These are phyloP conservation scores for Proisotoma minuta DNA, from an alignment of 2,888 invertebrate species.

Conservation along the genomic window DNA sequence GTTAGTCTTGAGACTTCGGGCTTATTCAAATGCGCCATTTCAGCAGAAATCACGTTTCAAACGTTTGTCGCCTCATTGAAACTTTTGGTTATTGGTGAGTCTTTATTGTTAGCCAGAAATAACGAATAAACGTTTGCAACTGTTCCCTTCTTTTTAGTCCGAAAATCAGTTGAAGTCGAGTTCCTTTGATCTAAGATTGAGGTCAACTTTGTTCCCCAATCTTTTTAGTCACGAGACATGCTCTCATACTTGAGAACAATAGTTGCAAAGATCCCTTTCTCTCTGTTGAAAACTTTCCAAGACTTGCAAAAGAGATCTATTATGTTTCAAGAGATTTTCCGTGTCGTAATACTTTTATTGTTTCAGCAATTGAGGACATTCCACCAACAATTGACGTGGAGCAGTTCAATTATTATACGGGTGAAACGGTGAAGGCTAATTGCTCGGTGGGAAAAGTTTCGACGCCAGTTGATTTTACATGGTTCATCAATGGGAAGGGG, in stretches of 20 bases:
- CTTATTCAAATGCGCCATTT: slow-evolving; percentile 34
- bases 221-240: too few relatives aligned
- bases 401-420: slow-evolving; percentile 36
- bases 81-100: slow-evolving; percentile 35
- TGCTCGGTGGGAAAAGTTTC: slow-evolving; percentile 33
- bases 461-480: slow-evolving; percentile 34
- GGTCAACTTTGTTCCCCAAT: too few relatives aligned
- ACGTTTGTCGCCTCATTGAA: slow-evolving; percentile 29
- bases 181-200: too few relatives aligned
- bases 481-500: slow-evolving; percentile 39
- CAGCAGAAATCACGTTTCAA: slow-evolving; percentile 35
- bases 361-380: slow-evolving; percentile 36
- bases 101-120: not conserved
- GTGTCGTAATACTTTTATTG: too few relatives aligned
- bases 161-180: too few relatives aligned
- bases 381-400: slow-evolving; percentile 32
- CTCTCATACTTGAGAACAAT: too few relatives aligned
- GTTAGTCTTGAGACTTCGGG: slow-evolving; percentile 35
- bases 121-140: not conserved
- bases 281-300: too few relatives aligned
- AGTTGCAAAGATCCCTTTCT: too few relatives aligned
- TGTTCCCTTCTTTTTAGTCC: not conserved
- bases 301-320: too few relatives aligned
- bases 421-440: slow-evolving; percentile 32
- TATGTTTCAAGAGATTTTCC: too few relatives aligned